Base-by-base conservation (phyloP, 2,113 vertebrate genomes). In the Oreochromis niloticus region DNA sequence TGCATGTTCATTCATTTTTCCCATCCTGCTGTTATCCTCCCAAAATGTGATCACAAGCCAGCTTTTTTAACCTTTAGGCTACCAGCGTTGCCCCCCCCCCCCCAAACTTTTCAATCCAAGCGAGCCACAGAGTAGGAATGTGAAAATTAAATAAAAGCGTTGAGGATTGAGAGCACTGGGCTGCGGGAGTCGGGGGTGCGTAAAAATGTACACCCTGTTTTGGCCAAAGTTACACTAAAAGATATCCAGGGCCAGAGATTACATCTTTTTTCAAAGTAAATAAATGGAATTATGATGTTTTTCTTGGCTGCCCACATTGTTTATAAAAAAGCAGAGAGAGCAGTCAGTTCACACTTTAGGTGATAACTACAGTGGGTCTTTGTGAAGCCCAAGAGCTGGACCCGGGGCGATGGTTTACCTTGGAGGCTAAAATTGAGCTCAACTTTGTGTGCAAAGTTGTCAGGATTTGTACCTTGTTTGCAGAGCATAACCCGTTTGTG, bases 311-410 rank as follows among this genome's bases (percentile, higher is more conserved):
- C 85, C 17, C 81, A 80, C 84, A 89, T 91, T 94, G 95, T 96
- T 96, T 95, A 93, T 92, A 87, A 95, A 92, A 93, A 92, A 87
- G 90, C 87, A 30, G 88, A 93, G 93, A 92, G 93, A 95, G 95
- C 88, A 85, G 93, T 93, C 89, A 89, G 87, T 96, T 96, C 94
- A 96, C 95, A 95, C 94, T 94, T 92, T 83, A 95, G 95, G 93
- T 96, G 96, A 96, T 96, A 96, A 96, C 94, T 95, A 96, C 95
- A 96, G 90, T 93, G 93, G 87, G 92, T 85, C 95, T 95, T 96
- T 97, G 95, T 96, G 93, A 94, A 89, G 89, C 84, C 88, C 88
- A 83, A 87, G 92, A 50, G 90, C 91, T 87, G 90, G 92, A 93
- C 82, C 88, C 36, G 71, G 66, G 86, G 24, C 5, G 36, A 34